These are phyloP conservation scores for Patella ulyssiponensis DNA, from an alignment of 2,888 invertebrate genomes.

Conservation along the genomic window DNA sequence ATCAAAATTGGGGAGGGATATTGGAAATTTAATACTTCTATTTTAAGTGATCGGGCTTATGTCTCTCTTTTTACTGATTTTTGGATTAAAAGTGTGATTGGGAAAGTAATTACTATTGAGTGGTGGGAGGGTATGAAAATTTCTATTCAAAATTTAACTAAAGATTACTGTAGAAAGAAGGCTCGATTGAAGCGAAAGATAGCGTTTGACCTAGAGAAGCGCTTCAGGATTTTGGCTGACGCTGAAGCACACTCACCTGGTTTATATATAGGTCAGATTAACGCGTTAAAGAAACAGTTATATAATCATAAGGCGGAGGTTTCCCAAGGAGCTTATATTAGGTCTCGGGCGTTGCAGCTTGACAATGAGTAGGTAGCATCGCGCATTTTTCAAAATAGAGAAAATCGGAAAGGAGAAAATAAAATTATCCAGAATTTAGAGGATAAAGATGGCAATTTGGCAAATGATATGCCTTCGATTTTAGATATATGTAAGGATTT, in stretches of 20 bases:
- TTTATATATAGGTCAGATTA: not conserved
- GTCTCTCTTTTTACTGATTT: not conserved
- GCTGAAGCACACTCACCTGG: not conserved
- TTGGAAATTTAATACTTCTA: not conserved
- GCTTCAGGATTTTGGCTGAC: slow-evolving; percentile 4
- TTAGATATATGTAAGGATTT: slow-evolving; percentile 13
- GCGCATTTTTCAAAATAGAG: not conserved
- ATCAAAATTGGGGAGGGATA: slow-evolving; percentile 2
- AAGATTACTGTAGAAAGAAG: not conserved
- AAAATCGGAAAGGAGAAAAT: too few relatives aligned
- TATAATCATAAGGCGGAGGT: not conserved
- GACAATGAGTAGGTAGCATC: not conserved
- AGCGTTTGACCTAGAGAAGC: slow-evolving; percentile 2
- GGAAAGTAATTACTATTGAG: not conserved
- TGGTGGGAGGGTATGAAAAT: slow-evolving; percentile 3
- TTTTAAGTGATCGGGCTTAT: not conserved
- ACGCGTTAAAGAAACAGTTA: not conserved
- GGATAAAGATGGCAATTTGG: slow-evolving; percentile 6
- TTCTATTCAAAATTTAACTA: not conserved
- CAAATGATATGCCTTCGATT: slow-evolving; percentile 9
- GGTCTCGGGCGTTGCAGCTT: not conserved
- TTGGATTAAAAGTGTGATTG: not conserved
- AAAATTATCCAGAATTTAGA: not conserved
- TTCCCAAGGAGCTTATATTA: slow-evolving; percentile 6
- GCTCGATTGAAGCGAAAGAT: not conserved